Base-by-base conservation (phyloP, 2,113 vertebrate genomes). In the Taurulus bubalis region DNA sequence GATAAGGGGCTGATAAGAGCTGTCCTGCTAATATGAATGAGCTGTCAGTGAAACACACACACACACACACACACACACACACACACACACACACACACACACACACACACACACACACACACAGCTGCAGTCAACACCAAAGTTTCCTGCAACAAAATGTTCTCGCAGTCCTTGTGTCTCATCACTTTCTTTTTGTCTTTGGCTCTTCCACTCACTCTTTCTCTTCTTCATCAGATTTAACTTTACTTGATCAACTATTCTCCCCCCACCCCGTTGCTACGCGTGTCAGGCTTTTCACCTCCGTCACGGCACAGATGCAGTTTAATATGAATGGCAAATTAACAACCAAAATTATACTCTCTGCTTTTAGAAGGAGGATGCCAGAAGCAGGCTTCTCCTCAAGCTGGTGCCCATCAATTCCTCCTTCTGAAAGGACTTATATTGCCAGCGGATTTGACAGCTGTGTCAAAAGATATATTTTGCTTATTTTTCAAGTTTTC, bases 1-100 rank as follows among this genome's bases (percentile, higher is more conserved):
- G 47, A 82, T 80, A 55, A 74, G 49, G 34, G 38, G 7, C 40
- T 59, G 83, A 86, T 85, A 76, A 76, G 63, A 78, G 77, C 77
- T 14, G 34, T 49, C 26, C 42, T 51, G 20, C 49, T 55, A 30
- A 49, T 66, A 73, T 82, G 62, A 89, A 91, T 79, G 77, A 76
- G 89, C 67, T 83, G 75, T 85, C 71, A 77, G 68, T n/a, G 34
- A 55, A 47, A 34, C 42, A 45, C 34, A 9, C 47, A 49, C 56
- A 42, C 30, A 6, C 14, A 55, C 32, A n/a, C 3, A 34, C 42
- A 42, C 18, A 47, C 2, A 53, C 0, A 36, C 18, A 47, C 51
- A 53, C 22, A 53, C 51, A n/a, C 51, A 55, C n/a, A 36, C 22
- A 15, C 34, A 14, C 22, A n/a, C 11, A 64, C 34, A 14, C 0